A percentile compares a stretch with the other conserved stretches of the same genome.
Conservation (phyloP, 2,888 invertebrate genomes). For the Neoaliturus tenellus region DNA sequence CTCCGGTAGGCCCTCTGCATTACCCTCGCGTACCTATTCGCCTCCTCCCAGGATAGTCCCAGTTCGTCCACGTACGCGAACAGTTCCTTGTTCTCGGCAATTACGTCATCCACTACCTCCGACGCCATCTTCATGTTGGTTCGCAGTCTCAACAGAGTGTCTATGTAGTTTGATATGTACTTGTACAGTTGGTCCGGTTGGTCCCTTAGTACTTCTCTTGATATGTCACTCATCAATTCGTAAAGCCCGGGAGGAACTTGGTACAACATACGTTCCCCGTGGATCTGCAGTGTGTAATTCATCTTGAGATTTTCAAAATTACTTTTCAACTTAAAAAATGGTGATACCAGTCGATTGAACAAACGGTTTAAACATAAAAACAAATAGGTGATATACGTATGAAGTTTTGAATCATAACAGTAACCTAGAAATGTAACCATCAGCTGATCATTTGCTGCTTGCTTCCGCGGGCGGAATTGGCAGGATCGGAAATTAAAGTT, state of each 20-base stretch:
- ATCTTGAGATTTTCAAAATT: no score
- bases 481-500: background rate
- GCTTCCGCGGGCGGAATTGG: background rate
- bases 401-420: no score
- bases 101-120: conserved; percentile 57
- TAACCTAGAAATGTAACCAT: background rate
- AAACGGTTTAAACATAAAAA: no score
- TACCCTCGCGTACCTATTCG: conserved; percentile 53
- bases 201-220: conserved; percentile 83
- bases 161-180: conserved; percentile 83
- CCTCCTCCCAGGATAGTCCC: conserved; percentile 48
- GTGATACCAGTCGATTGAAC: no score
- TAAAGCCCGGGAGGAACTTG: conserved; percentile 80
- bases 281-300: conserved; percentile 62
- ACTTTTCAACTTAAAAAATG: no score
- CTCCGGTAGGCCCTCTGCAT: conserved; percentile 57
- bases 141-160: conserved; percentile 75
- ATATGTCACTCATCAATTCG: conserved; percentile 84
- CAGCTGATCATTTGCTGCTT: background rate
- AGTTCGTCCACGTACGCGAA: conserved; percentile 49
- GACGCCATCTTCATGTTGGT: conserved; percentile 44
- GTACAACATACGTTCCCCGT: conserved; percentile 74
- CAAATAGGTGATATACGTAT: no score
- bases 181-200: conserved; percentile 79
- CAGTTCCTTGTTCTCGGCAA: conserved; percentile 38